Percentiles rank a stretch among this genome's conserved stretches.
Conservation (phyloP, 2,888 invertebrate genomes). For the Aricia artaxerxes region DNA sequence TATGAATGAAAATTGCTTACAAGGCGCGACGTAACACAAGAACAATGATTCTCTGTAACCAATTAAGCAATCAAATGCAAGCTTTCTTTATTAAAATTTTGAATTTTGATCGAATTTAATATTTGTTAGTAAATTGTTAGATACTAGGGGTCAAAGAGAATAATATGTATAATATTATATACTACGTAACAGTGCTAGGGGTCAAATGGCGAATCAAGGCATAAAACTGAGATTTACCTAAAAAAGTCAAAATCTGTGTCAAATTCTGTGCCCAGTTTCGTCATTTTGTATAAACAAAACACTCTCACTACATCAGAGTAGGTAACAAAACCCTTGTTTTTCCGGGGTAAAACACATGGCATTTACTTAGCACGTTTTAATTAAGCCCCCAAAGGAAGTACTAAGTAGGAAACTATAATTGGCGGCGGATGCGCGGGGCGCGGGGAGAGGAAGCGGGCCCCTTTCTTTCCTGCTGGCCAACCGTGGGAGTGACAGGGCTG, state of each 20-base stretch:
- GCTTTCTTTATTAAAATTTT: background rate
- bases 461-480: slow-evolving; percentile 64
- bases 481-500: slow-evolving; percentile 58
- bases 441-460: slow-evolving; percentile 68
- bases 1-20: slow-evolving; percentile 21
- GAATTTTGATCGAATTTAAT: background rate
- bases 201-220: no score
- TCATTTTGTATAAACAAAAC: no score
- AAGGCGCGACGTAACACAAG: background rate
- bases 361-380: slow-evolving; percentile 39
- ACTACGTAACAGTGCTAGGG: no score
- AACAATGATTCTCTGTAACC: background rate
- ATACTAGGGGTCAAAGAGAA: background rate
- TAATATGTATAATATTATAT: no score
- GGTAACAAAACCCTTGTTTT: background rate
- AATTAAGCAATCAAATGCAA: background rate
- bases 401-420: slow-evolving; percentile 76
- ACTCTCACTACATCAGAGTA: background rate
- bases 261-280: background rate
- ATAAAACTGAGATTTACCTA: no score
- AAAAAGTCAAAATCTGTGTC: background rate
- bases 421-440: slow-evolving; percentile 46
- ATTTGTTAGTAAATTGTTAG: background rate
- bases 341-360: slow-evolving; percentile 1
- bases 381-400: slow-evolving; percentile 60